phyloP scores from a whole-genome alignment of 2,888 invertebrate genomes.

The Clusia tigrina region DNA sequence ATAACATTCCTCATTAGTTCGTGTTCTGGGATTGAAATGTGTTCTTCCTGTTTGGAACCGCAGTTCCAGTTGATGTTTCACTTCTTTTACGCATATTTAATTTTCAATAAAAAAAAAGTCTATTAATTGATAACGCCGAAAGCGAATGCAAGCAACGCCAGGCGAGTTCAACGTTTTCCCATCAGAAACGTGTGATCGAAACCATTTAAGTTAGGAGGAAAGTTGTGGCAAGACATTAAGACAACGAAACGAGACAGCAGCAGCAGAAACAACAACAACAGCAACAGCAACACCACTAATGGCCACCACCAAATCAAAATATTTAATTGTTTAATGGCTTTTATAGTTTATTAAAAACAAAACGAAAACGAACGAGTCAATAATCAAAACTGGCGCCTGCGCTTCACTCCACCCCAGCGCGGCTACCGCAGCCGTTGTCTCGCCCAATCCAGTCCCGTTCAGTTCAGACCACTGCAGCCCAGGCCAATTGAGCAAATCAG shows the following conservation, averaged over 20 bases:
- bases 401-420: not conserved
- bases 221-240: not conserved
- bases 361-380: not conserved
- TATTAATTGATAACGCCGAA: slow-evolving; percentile 52
- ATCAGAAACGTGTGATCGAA: slow-evolving; percentile 14
- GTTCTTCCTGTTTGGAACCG: no score
- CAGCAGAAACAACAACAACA: not conserved
- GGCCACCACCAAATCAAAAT: slow-evolving; percentile 19
- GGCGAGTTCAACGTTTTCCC: slow-evolving; percentile 16
- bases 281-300: not conserved
- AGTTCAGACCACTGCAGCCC: no score
- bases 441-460: no score
- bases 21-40: no score
- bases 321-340: slow-evolving; percentile 18
- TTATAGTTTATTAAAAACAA: not conserved
- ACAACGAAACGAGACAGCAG: not conserved
- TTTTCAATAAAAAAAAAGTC: no score
- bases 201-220: slow-evolving; percentile 13
- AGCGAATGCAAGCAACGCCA: slow-evolving; percentile 28
- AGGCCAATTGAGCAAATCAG: no score
- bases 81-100: no score
- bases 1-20: no score
- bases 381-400: slow-evolving; percentile 5
- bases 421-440: no score
- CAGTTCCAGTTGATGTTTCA: no score